These are phyloP conservation scores for Simalia tracyae DNA, from an alignment of 2,797 vertebrate genomes.

Conservation along the genomic window DNA sequence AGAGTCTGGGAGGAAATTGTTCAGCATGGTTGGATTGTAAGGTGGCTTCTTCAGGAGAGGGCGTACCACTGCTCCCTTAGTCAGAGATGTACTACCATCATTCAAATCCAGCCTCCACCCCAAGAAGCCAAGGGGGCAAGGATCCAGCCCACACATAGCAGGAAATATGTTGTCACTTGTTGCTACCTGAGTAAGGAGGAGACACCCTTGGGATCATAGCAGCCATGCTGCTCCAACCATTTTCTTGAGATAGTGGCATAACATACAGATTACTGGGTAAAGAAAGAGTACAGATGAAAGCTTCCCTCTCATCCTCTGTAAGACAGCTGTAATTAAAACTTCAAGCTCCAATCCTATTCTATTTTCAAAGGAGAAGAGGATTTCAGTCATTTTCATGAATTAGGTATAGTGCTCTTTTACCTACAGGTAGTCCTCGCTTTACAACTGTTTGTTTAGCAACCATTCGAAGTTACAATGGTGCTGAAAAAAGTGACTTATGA, in stretches of 20 bases:
- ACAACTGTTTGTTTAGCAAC: too few species aligned
- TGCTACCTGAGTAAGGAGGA: not conserved
- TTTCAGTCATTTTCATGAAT: not conserved
- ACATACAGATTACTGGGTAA: not conserved
- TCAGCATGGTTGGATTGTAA: not conserved
- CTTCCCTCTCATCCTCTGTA: not conserved
- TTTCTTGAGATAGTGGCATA: not conserved
- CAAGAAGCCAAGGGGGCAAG: not conserved
- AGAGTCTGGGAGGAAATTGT: not conserved
- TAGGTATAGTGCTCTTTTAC: not conserved
- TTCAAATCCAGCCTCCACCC: not conserved
- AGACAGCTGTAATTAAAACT: not conserved
- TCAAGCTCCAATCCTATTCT: not conserved
- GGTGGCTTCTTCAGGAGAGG: not conserved
- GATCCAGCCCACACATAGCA: not conserved
- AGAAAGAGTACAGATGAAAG: not conserved
- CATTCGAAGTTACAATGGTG: too few species aligned
- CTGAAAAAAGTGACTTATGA: too few species aligned
- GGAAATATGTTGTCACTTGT: not conserved
- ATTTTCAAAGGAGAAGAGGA: not conserved
- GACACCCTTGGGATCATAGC: not conserved
- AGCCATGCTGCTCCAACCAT: not conserved
- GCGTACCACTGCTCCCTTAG: not conserved
- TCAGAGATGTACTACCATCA: not conserved
- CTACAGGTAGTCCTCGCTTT: not conserved